Percentiles rank a stretch among this genome's conserved stretches.
Conservation (phyloP, 2,797 vertebrate genomes). For the Columba guinea region DNA sequence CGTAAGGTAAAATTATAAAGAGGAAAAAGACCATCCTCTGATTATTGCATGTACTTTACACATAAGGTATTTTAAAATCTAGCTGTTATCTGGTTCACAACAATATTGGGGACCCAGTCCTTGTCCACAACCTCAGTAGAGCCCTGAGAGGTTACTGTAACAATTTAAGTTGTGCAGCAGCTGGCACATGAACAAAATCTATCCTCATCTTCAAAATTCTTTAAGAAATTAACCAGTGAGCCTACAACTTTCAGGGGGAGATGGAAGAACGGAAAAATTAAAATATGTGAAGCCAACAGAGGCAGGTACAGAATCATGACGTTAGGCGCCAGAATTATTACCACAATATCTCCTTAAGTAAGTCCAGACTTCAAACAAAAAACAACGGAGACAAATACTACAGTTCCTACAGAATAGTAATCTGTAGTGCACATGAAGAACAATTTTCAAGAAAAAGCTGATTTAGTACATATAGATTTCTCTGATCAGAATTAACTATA, state of each 20-base stretch:
- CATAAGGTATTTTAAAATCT: neutral
- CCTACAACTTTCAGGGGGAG: neutral
- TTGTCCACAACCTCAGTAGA: neutral
- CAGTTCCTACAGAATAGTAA: neutral
- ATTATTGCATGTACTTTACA: neutral
- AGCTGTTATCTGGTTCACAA: neutral
- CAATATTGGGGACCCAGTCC: neutral
- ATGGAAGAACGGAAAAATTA: neutral
- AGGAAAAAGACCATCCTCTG: neutral
- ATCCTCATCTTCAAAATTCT: neutral
- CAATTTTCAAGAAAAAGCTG: neutral
- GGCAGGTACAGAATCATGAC: neutral
- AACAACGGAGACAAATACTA: neutral
- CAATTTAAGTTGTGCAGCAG: neutral
- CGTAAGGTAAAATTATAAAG: neutral
- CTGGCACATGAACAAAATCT: neutral
- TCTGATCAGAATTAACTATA: neutral
- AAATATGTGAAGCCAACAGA: neutral
- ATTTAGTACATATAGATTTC: neutral
- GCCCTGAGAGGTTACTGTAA: neutral
- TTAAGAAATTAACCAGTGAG: neutral
- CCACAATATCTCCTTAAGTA: neutral
- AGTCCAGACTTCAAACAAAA: neutral
- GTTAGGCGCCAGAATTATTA: neutral
- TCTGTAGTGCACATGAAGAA: neutral